phyloP scores from a whole-genome alignment of 2,888 invertebrate genomes.

The Platerodrilus igneus region DNA sequence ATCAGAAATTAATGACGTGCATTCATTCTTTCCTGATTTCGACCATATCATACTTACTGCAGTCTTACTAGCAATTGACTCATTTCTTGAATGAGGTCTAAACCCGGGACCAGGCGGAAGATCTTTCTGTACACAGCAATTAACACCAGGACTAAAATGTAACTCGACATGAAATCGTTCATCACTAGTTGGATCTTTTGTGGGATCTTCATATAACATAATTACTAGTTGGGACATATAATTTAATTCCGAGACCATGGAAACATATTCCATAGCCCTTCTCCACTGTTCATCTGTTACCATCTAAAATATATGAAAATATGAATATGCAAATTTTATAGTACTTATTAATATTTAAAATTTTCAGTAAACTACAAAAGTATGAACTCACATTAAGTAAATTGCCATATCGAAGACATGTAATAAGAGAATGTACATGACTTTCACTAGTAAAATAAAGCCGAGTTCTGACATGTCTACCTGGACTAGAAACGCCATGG shows the following conservation, averaged over 20 bases:
- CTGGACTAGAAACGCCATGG: constrained; percentile 96
- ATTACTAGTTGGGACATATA: constrained; percentile 99
- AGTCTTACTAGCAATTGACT: constrained; percentile 62
- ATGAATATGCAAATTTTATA: background rate
- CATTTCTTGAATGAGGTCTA: constrained; percentile 85
- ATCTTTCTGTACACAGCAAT: constrained; percentile 93
- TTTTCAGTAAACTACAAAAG: no score
- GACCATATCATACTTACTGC: constrained; percentile 50
- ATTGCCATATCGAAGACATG: constrained; percentile 90
- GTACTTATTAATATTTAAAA: constrained; percentile 18
- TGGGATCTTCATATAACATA: constrained; percentile 98
- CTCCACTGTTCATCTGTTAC: constrained; percentile 95
- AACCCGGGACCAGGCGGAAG: constrained; percentile 90
- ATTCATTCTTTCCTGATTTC: no score
- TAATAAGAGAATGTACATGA: constrained; percentile 96
- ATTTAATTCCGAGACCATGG: constrained; percentile 95
- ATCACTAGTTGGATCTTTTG: constrained; percentile 86
- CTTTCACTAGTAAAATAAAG: constrained; percentile 99
- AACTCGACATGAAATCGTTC: constrained; percentile 96
- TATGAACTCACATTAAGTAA: constrained; percentile 69
- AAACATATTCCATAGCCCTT: constrained; percentile 96
- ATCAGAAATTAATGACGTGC: no score
- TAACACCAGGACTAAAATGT: constrained; percentile 98
- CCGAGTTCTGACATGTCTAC: constrained; percentile 95
- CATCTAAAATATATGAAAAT: constrained; percentile 49